phyloP scores from a whole-genome alignment of 2,888 invertebrate genomes.

The Lomographa bimaculata region DNA sequence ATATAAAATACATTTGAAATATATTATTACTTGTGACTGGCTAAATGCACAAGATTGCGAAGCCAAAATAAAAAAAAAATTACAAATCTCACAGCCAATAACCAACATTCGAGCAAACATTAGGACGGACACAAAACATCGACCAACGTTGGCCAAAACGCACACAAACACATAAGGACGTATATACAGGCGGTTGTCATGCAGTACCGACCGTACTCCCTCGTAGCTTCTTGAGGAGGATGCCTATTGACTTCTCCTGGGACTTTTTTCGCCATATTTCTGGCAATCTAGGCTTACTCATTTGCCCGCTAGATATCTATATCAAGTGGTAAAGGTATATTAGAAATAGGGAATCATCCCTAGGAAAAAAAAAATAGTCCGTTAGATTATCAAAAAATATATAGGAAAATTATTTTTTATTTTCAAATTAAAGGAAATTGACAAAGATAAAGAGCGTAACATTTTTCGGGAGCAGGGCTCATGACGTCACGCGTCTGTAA shows the following conservation, averaged over 20 bases:
- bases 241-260: slow-evolving; percentile 70
- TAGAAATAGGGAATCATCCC: slow-evolving; percentile 12
- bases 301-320: slow-evolving; percentile 54
- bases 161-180: slow-evolving; percentile 45
- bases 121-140: slow-evolving; percentile 44
- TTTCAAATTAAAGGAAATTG: no score
- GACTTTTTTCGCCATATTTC: slow-evolving; percentile 74
- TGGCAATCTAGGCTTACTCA: slow-evolving; percentile 67
- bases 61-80: no score
- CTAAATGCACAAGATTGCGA: no score
- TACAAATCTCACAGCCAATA: slow-evolving; percentile 44
- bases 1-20: no score
- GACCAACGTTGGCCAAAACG: slow-evolving; percentile 43
- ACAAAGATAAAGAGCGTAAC: no score
- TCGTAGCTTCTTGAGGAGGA: slow-evolving; percentile 68
- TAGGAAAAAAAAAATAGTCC: no score
- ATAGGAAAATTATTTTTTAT: no score
- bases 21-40: no score
- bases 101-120: slow-evolving; percentile 34
- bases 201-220: slow-evolving; percentile 58
- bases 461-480: no score
- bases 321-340: slow-evolving; percentile 45
- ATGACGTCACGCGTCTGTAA: no score
- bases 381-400: no score
- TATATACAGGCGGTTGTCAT: slow-evolving; percentile 56